Conservation (phyloP, 2,888 invertebrate genomes). For the Conops quadrifasciatus region DNA sequence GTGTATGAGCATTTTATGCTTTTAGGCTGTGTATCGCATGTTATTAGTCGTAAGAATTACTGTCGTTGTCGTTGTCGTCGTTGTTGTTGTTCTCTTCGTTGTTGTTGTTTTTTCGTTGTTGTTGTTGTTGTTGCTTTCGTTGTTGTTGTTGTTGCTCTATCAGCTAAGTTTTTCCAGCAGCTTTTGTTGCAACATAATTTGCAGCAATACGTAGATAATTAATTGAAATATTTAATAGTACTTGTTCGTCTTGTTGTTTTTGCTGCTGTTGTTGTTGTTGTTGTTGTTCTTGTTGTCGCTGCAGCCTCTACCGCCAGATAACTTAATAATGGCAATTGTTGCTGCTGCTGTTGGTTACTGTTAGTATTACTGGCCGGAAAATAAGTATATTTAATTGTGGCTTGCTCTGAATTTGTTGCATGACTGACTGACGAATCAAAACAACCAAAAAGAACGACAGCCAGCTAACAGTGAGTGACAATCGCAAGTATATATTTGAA, state of each 20-base stretch:
- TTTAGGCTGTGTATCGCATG: slow-evolving; percentile 29
- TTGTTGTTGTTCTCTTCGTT: background rate
- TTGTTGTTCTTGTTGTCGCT: slow-evolving; percentile 34
- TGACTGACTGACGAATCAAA: slow-evolving; percentile 16
- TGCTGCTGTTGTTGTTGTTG: slow-evolving; percentile 15
- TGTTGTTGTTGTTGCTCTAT: slow-evolving; percentile 15
- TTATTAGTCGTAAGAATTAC: slow-evolving; percentile 14
- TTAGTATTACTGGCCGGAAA: slow-evolving; percentile 12
- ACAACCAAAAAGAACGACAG: no score
- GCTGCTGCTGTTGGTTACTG: slow-evolving; percentile 23
- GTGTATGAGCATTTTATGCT: slow-evolving; percentile 15
- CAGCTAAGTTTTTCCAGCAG: background rate
- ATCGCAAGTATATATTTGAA: no score
- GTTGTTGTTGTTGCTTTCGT: background rate
- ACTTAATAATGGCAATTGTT: slow-evolving; percentile 26
- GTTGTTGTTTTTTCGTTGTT: slow-evolving; percentile 1
- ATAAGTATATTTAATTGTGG: background rate
- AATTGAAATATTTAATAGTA: slow-evolving; percentile 37
- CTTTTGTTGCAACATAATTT: slow-evolving; percentile 29
- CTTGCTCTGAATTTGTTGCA: slow-evolving; percentile 15
- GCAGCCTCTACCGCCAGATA: slow-evolving; percentile 1
- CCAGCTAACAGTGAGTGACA: slow-evolving; percentile 19
- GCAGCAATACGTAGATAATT: slow-evolving; percentile 29
- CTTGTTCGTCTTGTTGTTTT: slow-evolving; percentile 34
- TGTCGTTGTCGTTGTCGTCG: background rate